Percentiles rank a stretch among this genome's conserved stretches.
phyloP scores from a whole-genome alignment of 2,113 vertebrate species.

The Pygoscelis adeliae region DNA sequence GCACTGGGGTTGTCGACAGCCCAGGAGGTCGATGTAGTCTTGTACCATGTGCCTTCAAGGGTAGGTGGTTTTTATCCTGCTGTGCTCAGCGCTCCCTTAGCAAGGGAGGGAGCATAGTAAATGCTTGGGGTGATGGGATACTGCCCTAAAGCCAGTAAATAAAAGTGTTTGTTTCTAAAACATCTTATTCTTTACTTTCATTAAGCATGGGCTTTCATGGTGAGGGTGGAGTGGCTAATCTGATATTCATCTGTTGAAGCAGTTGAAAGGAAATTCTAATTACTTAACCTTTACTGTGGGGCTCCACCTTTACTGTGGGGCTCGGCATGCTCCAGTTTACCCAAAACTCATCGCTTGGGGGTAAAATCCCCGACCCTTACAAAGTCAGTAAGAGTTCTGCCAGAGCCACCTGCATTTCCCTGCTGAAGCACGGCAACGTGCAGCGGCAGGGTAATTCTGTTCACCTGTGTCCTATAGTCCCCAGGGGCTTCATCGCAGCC shows the following conservation, averaged over 20 bases:
- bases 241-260: not conserved
- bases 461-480: not conserved
- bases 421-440: fast-evolving
- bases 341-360: not conserved
- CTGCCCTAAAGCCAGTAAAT: constrained; percentile 21
- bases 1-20: not conserved
- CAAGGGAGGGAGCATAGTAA: not conserved
- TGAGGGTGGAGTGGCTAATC: not conserved
- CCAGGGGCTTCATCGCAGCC: not conserved
- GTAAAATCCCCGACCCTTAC: not conserved
- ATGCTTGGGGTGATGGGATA: not conserved
- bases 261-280: constrained; percentile 31
- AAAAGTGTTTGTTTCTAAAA: not conserved
- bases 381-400: not conserved
- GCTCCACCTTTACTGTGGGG: not conserved
- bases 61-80: not conserved
- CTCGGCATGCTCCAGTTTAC: not conserved
- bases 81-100: not conserved
- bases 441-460: fast-evolving
- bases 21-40: not conserved
- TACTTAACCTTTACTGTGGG: not conserved
- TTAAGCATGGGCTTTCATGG: not conserved
- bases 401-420: not conserved
- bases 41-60: not conserved
- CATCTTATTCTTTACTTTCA: not conserved